Base-by-base conservation (phyloP, 2,113 vertebrate species). In the Psittacus erithacus region DNA sequence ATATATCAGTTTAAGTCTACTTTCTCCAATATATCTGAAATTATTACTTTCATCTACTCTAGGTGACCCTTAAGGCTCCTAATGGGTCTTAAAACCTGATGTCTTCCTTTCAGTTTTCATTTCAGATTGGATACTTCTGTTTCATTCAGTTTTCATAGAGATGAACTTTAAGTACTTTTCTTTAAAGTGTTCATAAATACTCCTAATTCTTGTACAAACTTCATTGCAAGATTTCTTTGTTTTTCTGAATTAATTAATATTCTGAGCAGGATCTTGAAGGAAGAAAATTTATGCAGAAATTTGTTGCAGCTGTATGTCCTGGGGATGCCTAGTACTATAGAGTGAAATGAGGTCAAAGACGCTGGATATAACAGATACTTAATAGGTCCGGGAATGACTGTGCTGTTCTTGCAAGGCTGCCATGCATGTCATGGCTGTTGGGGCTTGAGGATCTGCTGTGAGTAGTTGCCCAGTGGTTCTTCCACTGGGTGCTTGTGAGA, bases 71-170 rank as follows among this genome's bases (percentile, higher is more conserved):
- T 71, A 17, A 78, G 74, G 74, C 33, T 90, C 22, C 85, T 89
- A 93, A 69, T n/a, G 53, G 39, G 13, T 86, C 52, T 82, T 92
- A 18, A 46, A 93, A 87, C 79, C 11, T 75, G 44, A 74, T 90
- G 57, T 57, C 93, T 94, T 92, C 31, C 62, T 92, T 43, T 88
- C 19, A 64, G 31, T 77, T 93, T 95, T 85, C 43, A 93, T 86
- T 82, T 83, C 28, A 68, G 90, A 83, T 95, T 14, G n/a, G 46
- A 69, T 44, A 55, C 71, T 94, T 82, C 44, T 92, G 68, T 96
- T 90, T 77, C 49, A 25, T 65, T 71, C 44, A n/a, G 5, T 68
- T 74, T 80, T 86, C 17, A 39, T 52, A 41, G 19, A 35, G 44
- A 47, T 49, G 7, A 38, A 78, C 8, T 57, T 33, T 33, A 67